Evolutionary conservation across 2,888 invertebrate genomes (phyloP), one percentile per base, ranked within the genome.

Genomic region (Hydraecia micacea): DNA sequence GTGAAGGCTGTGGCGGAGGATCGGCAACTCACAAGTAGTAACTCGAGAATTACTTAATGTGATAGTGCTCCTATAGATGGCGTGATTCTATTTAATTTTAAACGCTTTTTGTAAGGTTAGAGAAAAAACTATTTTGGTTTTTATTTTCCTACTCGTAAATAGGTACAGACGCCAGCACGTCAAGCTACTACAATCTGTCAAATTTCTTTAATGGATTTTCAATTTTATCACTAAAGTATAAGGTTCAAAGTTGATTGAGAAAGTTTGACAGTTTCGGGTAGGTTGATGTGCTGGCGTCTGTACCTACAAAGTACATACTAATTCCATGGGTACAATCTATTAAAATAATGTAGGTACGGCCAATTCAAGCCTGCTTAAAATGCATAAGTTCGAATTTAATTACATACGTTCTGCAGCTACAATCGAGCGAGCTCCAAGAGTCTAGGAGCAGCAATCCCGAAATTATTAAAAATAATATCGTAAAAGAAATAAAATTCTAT

Each of bases 41-140:
- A 28, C 36, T 52, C 28, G 21, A 63, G 3, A 62, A 32, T 21
- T 25, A 15, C 2, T 73, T 28, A n/a, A 39, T 65, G 65, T 65
- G 25, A 11, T 28, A n/a, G 18, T 68, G 25, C 21, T 39, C 28
- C n/a, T 28, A n/a, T 3, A 83, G 83, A 74, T 78, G 83, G 82
- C 67, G 83, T 39, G 67, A 67, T 52, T 52, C 1, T 36, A 32
- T 55, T 7, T 11, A 69, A 65, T 66, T 39, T n/a, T 39, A 39
- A 42, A 42, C n/a, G 2, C 32, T 1, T 13, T 49, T 18, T n/a
- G 11, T 25, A 18, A 1, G 5, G 39, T n/a, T 58, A 1, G 3
- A 25, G 8, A 55, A 49, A 73, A 36, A 36, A n/a, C 9, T 6
- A 6, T n/a, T 28, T 6, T 5, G 11, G 11, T 46, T 28, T 66